Conservation (phyloP, 2,113 vertebrate species). For the Lamprologus lemairii region DNA sequence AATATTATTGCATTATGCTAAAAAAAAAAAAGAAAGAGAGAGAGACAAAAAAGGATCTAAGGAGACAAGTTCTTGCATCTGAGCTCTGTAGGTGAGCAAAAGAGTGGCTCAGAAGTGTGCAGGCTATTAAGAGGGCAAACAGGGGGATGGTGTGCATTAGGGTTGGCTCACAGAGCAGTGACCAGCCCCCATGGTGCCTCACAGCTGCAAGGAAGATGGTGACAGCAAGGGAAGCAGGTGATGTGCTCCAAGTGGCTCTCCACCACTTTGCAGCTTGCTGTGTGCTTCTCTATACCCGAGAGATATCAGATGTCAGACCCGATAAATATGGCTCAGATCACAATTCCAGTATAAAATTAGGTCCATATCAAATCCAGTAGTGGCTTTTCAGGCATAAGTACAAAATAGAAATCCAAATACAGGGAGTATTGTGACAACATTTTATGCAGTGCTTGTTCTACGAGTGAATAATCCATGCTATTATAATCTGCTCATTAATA, state of each 20-base stretch:
- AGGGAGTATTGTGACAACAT: background rate
- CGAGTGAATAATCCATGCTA: background rate
- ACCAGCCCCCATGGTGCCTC: conserved; percentile 19
- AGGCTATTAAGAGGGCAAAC: conserved; percentile 41
- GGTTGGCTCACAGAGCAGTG: conserved; percentile 25
- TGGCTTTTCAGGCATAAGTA: background rate
- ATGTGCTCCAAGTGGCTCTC: conserved; percentile 63
- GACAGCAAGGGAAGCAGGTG: conserved; percentile 66
- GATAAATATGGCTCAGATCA: conserved; percentile 41
- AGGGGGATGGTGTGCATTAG: conserved; percentile 24
- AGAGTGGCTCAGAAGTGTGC: conserved; percentile 21
- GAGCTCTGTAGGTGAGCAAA: conserved; percentile 13
- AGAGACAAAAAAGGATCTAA: background rate
- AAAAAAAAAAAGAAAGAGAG: rapidly evolving
- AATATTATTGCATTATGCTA: background rate
- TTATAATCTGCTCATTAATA: background rate
- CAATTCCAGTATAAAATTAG: conserved; percentile 1
- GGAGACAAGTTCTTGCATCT: background rate
- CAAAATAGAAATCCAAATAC: background rate
- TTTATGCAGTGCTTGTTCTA: background rate
- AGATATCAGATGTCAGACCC: conserved; percentile 64
- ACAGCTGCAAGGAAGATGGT: conserved; percentile 43
- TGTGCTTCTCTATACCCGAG: conserved; percentile 17
- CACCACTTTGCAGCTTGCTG: conserved; percentile 40
- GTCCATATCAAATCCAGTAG: background rate